phyloP scores from a whole-genome alignment of 1,140 invertebrate species.

The Diorhabda elongata region DNA sequence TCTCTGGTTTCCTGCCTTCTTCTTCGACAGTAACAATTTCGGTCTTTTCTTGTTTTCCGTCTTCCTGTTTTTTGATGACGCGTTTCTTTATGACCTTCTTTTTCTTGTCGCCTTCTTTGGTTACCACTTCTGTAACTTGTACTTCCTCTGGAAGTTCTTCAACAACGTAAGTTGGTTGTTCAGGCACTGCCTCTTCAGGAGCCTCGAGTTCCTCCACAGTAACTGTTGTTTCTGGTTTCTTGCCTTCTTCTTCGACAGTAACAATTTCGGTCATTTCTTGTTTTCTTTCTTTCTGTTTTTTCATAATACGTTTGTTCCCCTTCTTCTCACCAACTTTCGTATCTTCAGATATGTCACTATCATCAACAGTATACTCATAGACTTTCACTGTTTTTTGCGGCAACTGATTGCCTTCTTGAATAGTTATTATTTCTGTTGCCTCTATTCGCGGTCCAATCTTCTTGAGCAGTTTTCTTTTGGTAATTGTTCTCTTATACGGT shows the following conservation, averaged over 20 bases:
- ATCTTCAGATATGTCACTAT: constrained; percentile 67
- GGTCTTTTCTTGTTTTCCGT: constrained; percentile 35
- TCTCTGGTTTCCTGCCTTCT: constrained; percentile 34
- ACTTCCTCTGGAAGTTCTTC: constrained; percentile 32
- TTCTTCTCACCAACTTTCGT: constrained; percentile 56
- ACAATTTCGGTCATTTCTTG: constrained; percentile 43
- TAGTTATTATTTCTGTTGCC: constrained; percentile 41
- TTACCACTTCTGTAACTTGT: constrained; percentile 24
- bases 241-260: constrained; percentile 39
- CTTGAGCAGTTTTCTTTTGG: constrained; percentile 38
- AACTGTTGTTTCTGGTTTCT: constrained; percentile 19
- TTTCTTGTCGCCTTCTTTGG: constrained; percentile 30
- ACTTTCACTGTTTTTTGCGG: constrained; percentile 38
- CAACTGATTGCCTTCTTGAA: constrained; percentile 42
- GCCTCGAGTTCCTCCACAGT: too few relatives aligned
- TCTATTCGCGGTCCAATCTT: constrained; percentile 38
- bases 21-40: constrained; percentile 41
- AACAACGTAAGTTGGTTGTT: constrained; percentile 30
- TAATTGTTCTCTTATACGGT: constrained; percentile 42
- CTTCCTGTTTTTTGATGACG: constrained; percentile 42
- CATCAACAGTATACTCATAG: constrained; percentile 47
- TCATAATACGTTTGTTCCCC: constrained; percentile 47
- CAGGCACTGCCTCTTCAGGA: background rate
- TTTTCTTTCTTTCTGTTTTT: constrained; percentile 48
- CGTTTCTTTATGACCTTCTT: constrained; percentile 41